A percentile compares a stretch with the other conserved stretches of the same genome.
Conservation (phyloP, 2,113 vertebrate genomes). For the Toxotes chatareus region DNA sequence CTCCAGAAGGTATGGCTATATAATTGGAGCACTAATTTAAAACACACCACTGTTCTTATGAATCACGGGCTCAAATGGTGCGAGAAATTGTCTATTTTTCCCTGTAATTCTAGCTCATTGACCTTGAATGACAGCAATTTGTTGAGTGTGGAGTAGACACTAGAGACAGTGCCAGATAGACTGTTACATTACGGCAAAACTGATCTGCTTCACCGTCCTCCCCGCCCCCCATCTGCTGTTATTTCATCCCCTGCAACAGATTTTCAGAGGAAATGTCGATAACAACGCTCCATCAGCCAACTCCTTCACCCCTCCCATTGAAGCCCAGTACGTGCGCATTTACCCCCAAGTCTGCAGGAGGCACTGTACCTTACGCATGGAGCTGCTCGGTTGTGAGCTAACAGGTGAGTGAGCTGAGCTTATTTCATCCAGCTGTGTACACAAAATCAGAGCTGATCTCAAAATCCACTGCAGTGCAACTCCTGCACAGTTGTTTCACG, state of each 20-base stretch:
- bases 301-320: slow-evolving; percentile 96
- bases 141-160: slow-evolving; percentile 70
- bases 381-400: slow-evolving; percentile 96
- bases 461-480: not conserved
- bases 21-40: slow-evolving; percentile 74
- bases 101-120: slow-evolving; percentile 77
- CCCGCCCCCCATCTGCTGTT: slow-evolving; percentile 44
- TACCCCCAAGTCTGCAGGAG: slow-evolving; percentile 98
- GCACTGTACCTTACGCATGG: slow-evolving; percentile 97
- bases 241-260: slow-evolving; percentile 81
- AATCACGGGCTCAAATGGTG: slow-evolving; percentile 77
- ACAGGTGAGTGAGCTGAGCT: slow-evolving; percentile 84
- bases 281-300: slow-evolving; percentile 97
- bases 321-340: slow-evolving; percentile 94
- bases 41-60: slow-evolving; percentile 72
- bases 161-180: slow-evolving; percentile 59
- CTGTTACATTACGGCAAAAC: slow-evolving; percentile 54
- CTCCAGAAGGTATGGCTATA: slow-evolving; percentile 56
- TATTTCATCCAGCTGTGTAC: not conserved
- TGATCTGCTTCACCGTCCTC: slow-evolving; percentile 44
- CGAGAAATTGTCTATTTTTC: slow-evolving; percentile 72
- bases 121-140: slow-evolving; percentile 82
- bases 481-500: slow-evolving; percentile 5
- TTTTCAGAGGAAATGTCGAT: slow-evolving; percentile 96
- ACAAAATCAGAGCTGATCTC: slow-evolving; percentile 1